A percentile compares a stretch with the other conserved stretches of the same genome.
These are phyloP conservation scores for Microcebus tavaratra DNA, from an alignment of 2,113 vertebrate genomes.

Conservation along the genomic window DNA sequence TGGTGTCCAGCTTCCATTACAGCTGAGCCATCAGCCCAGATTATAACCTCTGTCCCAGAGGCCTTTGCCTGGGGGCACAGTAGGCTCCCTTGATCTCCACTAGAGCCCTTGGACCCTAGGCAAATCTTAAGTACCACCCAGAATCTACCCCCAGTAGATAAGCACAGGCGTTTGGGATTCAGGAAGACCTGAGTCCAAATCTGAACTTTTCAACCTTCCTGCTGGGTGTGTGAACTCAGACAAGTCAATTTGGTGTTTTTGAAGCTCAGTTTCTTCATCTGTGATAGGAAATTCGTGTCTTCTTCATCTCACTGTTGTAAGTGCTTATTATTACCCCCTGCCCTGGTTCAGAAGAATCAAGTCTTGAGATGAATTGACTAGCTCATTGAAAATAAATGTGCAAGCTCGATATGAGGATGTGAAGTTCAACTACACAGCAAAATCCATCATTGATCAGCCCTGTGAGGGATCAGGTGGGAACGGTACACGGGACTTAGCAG, in stretches of 20 bases:
- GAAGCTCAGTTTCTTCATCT: background rate
- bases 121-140: background rate
- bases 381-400: conserved; percentile 23
- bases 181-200: background rate
- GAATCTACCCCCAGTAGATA: background rate
- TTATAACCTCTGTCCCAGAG: background rate
- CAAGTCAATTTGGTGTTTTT: background rate
- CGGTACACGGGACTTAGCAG: background rate
- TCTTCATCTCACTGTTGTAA: background rate
- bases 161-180: background rate
- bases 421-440: background rate
- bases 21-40: background rate
- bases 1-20: background rate
- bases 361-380: conserved; percentile 12
- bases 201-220: background rate
- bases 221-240: background rate
- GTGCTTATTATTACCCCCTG: background rate
- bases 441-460: conserved; percentile 42
- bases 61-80: background rate
- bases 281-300: background rate
- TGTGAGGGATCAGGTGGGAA: background rate
- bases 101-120: background rate
- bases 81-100: background rate
- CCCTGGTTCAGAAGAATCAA: background rate
- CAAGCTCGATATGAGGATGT: conserved; percentile 13